Evolutionary conservation across 2,888 invertebrate genomes (phyloP).

Genomic region (Endomychus coccineus): DNA sequence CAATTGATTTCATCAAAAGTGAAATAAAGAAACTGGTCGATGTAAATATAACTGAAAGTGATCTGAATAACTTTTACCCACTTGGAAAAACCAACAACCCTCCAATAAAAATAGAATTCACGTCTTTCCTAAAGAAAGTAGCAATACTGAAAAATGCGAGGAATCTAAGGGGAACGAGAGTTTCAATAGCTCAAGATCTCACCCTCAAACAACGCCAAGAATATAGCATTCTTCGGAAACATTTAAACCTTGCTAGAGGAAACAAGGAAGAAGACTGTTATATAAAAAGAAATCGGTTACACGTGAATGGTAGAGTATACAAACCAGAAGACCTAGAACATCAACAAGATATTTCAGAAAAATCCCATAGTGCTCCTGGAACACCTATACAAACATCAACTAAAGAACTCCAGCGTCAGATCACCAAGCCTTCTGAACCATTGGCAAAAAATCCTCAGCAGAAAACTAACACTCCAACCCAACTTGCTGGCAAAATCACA

Average conservation of each 20-base stretch:
- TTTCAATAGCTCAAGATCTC: conserved; percentile 2
- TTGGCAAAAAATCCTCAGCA: no score
- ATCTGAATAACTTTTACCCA: neutral
- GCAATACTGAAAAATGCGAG: neutral
- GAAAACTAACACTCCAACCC: no score
- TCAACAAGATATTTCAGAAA: no score
- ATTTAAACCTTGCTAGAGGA: neutral
- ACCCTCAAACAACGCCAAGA: neutral
- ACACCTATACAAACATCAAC: no score
- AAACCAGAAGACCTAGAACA: neutral
- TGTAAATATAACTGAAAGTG: neutral
- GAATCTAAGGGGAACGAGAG: neutral
- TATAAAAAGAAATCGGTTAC: conserved; percentile 1
- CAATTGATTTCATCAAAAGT: neutral
- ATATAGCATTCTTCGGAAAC: neutral
- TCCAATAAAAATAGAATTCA: conserved; percentile 5
- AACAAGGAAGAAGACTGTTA: neutral
- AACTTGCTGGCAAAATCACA: no score
- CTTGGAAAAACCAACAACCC: neutral
- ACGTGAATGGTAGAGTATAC: neutral
- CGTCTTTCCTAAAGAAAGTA: conserved; percentile 1
- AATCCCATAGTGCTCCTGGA: no score
- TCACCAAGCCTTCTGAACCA: no score
- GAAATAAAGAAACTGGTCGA: neutral
- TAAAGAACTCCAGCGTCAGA: no score